Evolutionary conservation across 2,797 vertebrate species (phyloP).

Genomic region (Yasuhikotakia modesta): DNA sequence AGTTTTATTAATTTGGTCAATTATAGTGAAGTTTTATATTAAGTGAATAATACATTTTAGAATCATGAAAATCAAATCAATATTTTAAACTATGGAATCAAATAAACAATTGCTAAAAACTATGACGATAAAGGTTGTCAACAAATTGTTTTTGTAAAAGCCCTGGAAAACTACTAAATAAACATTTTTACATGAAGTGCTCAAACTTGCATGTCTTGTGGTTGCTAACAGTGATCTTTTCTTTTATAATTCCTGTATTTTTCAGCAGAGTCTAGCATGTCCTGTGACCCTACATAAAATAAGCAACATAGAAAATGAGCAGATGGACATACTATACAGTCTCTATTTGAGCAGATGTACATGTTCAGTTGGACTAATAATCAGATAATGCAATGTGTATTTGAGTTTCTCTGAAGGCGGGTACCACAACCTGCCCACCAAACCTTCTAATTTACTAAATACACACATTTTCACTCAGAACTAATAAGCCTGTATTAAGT

Average conservation of each 20-base stretch:
- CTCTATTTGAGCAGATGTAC: slow-evolving; percentile 2
- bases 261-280: no score
- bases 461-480: slow-evolving; percentile 17
- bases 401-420: slow-evolving; percentile 50
- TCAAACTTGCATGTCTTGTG: neutral
- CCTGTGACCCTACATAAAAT: neutral
- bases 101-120: neutral
- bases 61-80: neutral
- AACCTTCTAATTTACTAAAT: slow-evolving; percentile 11
- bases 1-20: neutral
- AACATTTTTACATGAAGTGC: neutral
- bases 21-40: no score
- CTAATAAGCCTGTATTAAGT: slow-evolving; percentile 48
- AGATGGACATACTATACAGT: neutral
- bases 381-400: slow-evolving; percentile 40
- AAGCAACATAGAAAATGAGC: neutral
- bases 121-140: neutral
- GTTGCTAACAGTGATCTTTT: no score
- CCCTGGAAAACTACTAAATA: neutral
- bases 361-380: slow-evolving; percentile 22
- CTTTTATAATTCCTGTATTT: neutral
- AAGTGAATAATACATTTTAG: no score
- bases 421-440: slow-evolving; percentile 30
- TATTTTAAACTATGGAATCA: neutral
- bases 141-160: neutral